Base-by-base conservation (phyloP, 2,113 vertebrate species). In the Salvator merianae region DNA sequence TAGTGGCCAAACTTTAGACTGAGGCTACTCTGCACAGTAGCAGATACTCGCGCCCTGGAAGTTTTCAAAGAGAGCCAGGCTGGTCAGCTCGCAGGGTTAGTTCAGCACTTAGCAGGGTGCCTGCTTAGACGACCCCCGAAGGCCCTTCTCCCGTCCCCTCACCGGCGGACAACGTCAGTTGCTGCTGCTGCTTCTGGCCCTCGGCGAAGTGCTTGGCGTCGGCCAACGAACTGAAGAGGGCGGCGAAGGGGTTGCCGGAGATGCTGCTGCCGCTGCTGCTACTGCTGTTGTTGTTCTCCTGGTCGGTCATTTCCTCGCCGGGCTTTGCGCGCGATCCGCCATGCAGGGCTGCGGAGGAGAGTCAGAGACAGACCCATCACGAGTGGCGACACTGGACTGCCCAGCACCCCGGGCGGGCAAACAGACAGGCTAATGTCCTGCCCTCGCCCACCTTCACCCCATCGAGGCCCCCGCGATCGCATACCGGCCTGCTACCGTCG, bases 131-230 rank as follows among this genome's bases (percentile, higher is more conserved):
- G 50, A 5, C 50, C 10, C 16, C 4, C 50, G 16, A 53, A 53
- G 50, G 10, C n/a, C n/a, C n/a, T n/a, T n/a, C n/a, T 16, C 10
- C 3, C 47, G 36, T 20, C 26, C 62, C 94, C 97, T 96, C 92
- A 99, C 98, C 95, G 80, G 96, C 91, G 1, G 92, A 93, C 38
- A 93, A 94, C 88, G 93, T 93, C 88, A 96, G 96, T 85, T 96
- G 97, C 98, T 93, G 34, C 86, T 96, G 97, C 89, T 97, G 95
- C 90, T 97, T 97, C 88, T 98, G 98, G 83, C 96, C 94, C 36
- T 97, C 98, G 77, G 97, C 98, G 94, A 99, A 99, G 89, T 98
- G 98, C 90, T 97, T 98, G 93, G 98, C 98, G 94, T 98, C 98
- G 84, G 98, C 98, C 70, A 99, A 87, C 8, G 98, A 99, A 93